phyloP scores from a whole-genome alignment of 92 coral and sea anemone genomes.

The Palythoa grandiflora region DNA sequence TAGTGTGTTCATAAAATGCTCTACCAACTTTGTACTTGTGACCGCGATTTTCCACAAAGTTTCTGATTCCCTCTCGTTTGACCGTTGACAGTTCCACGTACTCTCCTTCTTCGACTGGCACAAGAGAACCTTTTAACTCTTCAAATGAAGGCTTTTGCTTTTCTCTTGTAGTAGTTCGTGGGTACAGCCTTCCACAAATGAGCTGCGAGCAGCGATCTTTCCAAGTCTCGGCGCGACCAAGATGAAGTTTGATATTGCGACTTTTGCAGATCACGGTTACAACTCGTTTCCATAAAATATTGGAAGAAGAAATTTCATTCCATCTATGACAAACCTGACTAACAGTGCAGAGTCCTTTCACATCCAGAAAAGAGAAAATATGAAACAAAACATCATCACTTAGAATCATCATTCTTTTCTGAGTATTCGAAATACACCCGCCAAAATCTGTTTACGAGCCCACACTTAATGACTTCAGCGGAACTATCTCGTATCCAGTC shows the following conservation, averaged over 20 bases:
- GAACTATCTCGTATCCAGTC: neutral
- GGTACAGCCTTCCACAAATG: slow-evolving; percentile 62
- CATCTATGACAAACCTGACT: slow-evolving; percentile 75
- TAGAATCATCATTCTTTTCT: slow-evolving; percentile 45
- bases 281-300: slow-evolving; percentile 72
- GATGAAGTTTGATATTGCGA: slow-evolving; percentile 64
- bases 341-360: slow-evolving; percentile 46
- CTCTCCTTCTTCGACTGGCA: slow-evolving; percentile 48
- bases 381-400: slow-evolving; percentile 52
- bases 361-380: slow-evolving; percentile 72
- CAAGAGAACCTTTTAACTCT: slow-evolving; percentile 46
- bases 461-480: slow-evolving; percentile 57
- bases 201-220: slow-evolving; percentile 68
- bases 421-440: neutral
- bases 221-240: slow-evolving; percentile 79
- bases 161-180: slow-evolving; percentile 52
- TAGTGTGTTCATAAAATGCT: slow-evolving; percentile 79
- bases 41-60: slow-evolving; percentile 65
- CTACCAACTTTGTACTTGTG: slow-evolving; percentile 55
- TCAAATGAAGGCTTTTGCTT: slow-evolving; percentile 52
- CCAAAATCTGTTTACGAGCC: slow-evolving; percentile 51
- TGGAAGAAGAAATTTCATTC: slow-evolving; percentile 61
- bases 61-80: slow-evolving; percentile 61
- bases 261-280: slow-evolving; percentile 53
- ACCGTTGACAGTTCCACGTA: slow-evolving; percentile 49